These are phyloP conservation scores for Ernsta delagoae DNA, from an alignment of 2,888 invertebrate species.

Conservation along the genomic window DNA sequence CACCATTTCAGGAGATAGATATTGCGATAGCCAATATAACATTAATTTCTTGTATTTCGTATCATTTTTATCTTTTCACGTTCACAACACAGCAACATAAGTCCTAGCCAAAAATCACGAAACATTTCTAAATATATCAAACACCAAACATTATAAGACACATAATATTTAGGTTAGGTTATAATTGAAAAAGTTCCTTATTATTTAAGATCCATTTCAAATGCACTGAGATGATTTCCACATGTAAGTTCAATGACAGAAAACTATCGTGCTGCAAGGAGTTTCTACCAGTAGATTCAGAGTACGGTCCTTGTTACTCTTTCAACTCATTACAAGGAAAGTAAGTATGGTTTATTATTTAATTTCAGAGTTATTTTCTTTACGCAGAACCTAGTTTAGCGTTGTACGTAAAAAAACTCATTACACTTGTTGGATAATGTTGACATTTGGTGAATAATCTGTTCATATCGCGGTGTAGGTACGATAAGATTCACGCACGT, in stretches of 20 bases:
- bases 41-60: no score
- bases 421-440: slow-evolving; percentile 1
- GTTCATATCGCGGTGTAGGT: slow-evolving; percentile 31
- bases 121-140: background rate
- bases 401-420: background rate
- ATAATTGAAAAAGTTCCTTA: background rate
- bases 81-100: no score
- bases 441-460: slow-evolving; percentile 35
- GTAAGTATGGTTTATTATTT: slow-evolving; percentile 32
- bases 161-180: no score
- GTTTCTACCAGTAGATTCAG: slow-evolving; percentile 77
- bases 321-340: slow-evolving; percentile 81
- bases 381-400: background rate
- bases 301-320: slow-evolving; percentile 80
- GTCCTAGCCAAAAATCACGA: no score
- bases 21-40: no score
- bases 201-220: slow-evolving; percentile 53
- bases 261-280: slow-evolving; percentile 78
- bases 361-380: background rate
- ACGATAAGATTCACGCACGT: background rate
- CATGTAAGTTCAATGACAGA: slow-evolving; percentile 75
- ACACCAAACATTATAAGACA: background rate
- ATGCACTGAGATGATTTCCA: slow-evolving; percentile 71
- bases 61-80: no score
- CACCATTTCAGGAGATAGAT: no score